Conservation (phyloP, 2,113 vertebrate genomes). For the Rhinichthys klamathensis region DNA sequence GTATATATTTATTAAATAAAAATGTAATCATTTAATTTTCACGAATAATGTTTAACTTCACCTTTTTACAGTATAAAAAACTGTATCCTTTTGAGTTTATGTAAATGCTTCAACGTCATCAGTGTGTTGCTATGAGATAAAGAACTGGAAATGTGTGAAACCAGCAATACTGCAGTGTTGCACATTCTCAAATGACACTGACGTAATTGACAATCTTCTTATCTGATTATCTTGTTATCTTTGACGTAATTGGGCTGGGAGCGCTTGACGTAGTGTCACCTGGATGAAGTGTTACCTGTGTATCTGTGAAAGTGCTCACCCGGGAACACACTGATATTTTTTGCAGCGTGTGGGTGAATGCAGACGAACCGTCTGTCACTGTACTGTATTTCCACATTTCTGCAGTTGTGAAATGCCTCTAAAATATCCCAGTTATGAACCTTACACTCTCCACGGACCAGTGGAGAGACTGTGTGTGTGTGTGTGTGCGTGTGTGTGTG, state of each 20-base stretch:
- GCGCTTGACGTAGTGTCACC: background rate
- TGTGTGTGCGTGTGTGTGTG: constrained; percentile 46
- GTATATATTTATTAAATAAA: background rate
- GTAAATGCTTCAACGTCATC: no score
- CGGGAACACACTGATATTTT: background rate
- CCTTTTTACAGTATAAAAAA: background rate
- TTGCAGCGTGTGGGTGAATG: background rate
- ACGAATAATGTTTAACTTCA: background rate
- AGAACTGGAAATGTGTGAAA: constrained; percentile 2
- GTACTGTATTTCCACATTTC: background rate
- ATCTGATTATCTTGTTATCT: background rate
- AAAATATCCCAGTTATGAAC: no score
- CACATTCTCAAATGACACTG: background rate
- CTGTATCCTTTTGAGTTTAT: no score
- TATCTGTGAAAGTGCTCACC: background rate
- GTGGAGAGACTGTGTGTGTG: background rate
- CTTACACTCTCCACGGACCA: no score
- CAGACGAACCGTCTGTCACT: background rate
- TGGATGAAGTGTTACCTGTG: background rate
- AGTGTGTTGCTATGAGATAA: background rate
- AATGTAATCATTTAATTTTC: background rate
- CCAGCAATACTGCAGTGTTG: background rate
- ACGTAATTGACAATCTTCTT: background rate
- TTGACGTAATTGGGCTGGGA: background rate
- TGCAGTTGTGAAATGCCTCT: background rate